These are phyloP conservation scores for Smittia aterrima DNA, from an alignment of 2,888 invertebrate species.

Conservation along the genomic window DNA sequence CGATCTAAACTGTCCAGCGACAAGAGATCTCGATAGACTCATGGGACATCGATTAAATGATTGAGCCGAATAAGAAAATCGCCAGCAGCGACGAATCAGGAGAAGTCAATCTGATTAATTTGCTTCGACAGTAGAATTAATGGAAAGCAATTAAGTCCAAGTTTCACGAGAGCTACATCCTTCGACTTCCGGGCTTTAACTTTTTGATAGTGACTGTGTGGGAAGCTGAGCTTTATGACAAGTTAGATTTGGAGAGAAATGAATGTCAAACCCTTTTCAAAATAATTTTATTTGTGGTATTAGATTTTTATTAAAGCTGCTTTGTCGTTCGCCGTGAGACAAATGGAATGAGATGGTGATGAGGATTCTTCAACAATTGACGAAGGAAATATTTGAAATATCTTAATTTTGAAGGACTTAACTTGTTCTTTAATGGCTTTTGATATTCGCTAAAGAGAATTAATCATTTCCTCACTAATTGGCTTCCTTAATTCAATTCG, in stretches of 20 bases:
- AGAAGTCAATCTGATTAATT: background rate
- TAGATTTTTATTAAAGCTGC: background rate
- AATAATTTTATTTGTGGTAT: background rate
- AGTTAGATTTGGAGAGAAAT: background rate
- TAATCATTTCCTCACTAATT: too few species aligned
- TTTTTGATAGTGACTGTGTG: too few species aligned
- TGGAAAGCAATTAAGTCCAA: background rate
- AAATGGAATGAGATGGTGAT: too few species aligned
- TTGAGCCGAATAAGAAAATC: background rate
- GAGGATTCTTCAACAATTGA: too few species aligned
- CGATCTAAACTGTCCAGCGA: background rate
- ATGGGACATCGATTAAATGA: background rate
- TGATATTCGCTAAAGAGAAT: too few species aligned
- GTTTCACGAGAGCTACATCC: too few species aligned
- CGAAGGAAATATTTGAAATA: too few species aligned
- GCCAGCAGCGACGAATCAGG: background rate
- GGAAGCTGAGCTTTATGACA: too few species aligned
- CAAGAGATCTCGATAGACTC: background rate
- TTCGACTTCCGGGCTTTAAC: too few species aligned
- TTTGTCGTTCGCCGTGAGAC: background rate
- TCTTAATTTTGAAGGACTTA: too few species aligned
- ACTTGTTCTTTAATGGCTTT: too few species aligned
- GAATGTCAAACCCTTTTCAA: constrained; percentile 8
- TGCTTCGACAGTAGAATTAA: background rate
- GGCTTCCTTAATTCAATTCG: too few species aligned